These are phyloP conservation scores for Dermolepida albohirtum DNA, from an alignment of 2,888 invertebrate species.

Conservation along the genomic window DNA sequence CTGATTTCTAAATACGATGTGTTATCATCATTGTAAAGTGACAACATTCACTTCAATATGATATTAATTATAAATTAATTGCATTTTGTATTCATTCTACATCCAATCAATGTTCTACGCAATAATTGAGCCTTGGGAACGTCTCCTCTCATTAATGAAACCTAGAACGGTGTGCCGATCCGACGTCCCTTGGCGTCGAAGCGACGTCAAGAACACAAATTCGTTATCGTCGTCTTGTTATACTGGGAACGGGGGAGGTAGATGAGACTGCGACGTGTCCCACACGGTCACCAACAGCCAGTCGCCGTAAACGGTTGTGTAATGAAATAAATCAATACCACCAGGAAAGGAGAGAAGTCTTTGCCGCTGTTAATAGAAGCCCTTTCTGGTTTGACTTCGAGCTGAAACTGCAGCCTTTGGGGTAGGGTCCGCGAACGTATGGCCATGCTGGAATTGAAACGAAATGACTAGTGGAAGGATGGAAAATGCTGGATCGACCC, in stretches of 20 bases:
- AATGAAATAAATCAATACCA: constrained; percentile 33
- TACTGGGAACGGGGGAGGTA: too few relatives aligned
- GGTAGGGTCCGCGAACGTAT: too few relatives aligned
- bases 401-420: too few relatives aligned
- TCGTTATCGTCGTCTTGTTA: constrained; percentile 23
- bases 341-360: constrained; percentile 9
- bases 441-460: too few relatives aligned
- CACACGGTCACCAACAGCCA: constrained; percentile 5
- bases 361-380: constrained; percentile 7
- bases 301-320: constrained; percentile 8
- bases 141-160: constrained; percentile 9
- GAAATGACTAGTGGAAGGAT: too few relatives aligned
- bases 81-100: too few relatives aligned
- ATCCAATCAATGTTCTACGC: neutral
- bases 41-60: too few relatives aligned
- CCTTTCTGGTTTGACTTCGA: neutral
- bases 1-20: too few relatives aligned
- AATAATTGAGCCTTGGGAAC: neutral
- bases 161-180: neutral
- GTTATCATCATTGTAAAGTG: too few relatives aligned
- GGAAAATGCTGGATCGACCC: too few relatives aligned
- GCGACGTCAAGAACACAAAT: constrained; percentile 27
- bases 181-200: constrained; percentile 12
- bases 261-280: constrained; percentile 1
- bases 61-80: too few relatives aligned